These are phyloP conservation scores for Leiothrix lutea DNA, from an alignment of 2,113 vertebrate genomes.

Conservation along the genomic window DNA sequence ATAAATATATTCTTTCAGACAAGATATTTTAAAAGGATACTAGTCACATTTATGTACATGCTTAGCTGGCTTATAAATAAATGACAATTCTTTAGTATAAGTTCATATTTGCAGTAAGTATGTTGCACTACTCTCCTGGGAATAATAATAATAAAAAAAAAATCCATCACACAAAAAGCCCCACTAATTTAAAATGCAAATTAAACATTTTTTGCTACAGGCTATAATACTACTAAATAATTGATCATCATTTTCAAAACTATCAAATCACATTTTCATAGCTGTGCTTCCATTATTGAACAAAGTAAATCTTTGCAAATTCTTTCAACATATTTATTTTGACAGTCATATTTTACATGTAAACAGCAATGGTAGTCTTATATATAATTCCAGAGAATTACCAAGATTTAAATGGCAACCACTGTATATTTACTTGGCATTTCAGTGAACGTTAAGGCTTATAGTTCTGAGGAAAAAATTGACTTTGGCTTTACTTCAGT, in stretches of 20 bases:
- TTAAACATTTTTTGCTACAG: not conserved
- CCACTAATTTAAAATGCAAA: not conserved
- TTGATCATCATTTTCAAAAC: not conserved
- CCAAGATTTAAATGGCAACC: not conserved
- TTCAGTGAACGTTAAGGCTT: conserved; percentile 28
- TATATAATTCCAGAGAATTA: not conserved
- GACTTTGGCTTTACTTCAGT: conserved; percentile 35
- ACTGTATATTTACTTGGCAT: not conserved
- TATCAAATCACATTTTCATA: not conserved
- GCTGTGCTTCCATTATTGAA: not conserved
- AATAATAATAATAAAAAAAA: not conserved
- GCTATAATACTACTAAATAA: not conserved
- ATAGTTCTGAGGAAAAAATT: conserved; percentile 40
- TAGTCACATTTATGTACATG: not conserved
- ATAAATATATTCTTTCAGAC: not conserved
- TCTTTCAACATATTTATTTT: not conserved
- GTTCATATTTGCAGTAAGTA: not conserved
- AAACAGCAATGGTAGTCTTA: not conserved
- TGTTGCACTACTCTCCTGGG: not conserved
- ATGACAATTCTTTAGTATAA: not conserved
- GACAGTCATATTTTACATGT: not conserved
- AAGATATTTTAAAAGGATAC: not conserved
- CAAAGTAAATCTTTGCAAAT: not conserved
- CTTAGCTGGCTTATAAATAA: not conserved
- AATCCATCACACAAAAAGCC: accelerated